Evolutionary conservation across 2,113 vertebrate species (phyloP).

Genomic region (Semnornis frantzii): DNA sequence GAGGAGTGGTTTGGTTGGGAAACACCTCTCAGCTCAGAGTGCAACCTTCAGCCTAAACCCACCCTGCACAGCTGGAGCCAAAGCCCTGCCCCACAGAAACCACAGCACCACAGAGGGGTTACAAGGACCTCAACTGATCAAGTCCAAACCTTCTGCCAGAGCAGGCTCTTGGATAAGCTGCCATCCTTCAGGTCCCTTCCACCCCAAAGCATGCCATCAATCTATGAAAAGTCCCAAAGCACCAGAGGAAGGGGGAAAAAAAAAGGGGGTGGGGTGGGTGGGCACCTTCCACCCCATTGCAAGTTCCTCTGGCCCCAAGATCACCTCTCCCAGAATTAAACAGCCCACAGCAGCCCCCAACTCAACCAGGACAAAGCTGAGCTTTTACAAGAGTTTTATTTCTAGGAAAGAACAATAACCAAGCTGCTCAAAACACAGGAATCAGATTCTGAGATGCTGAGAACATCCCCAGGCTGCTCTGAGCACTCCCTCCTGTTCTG

Average conservation of each 20-base stretch:
- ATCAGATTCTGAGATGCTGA: constrained; percentile 60
- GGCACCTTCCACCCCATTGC: not conserved
- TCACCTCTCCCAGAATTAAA: not conserved
- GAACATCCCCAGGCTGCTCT: not conserved
- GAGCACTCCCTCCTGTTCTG: constrained; percentile 17
- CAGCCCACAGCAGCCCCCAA: not conserved
- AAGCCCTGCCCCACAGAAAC: not conserved
- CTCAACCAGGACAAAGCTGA: not conserved
- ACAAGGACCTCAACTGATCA: too few species aligned
- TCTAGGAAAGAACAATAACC: constrained; percentile 47
- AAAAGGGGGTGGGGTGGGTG: too few species aligned
- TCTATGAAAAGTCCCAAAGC: not conserved
- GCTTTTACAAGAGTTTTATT: constrained; percentile 65
- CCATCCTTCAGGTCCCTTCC: too few species aligned
- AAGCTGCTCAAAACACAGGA: constrained; percentile 7
- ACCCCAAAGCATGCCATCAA: not conserved
- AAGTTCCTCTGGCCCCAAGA: not conserved
- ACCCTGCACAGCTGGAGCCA: not conserved
- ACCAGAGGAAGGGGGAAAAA: not conserved
- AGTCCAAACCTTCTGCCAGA: too few species aligned
- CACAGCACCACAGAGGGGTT: not conserved
- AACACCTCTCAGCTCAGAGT: too few species aligned
- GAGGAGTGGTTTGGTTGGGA: too few species aligned
- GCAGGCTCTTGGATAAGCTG: too few species aligned
- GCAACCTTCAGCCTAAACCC: too few species aligned